These are phyloP conservation scores for Pelusios castaneus DNA, from an alignment of 2,113 vertebrate genomes.

Conservation along the genomic window DNA sequence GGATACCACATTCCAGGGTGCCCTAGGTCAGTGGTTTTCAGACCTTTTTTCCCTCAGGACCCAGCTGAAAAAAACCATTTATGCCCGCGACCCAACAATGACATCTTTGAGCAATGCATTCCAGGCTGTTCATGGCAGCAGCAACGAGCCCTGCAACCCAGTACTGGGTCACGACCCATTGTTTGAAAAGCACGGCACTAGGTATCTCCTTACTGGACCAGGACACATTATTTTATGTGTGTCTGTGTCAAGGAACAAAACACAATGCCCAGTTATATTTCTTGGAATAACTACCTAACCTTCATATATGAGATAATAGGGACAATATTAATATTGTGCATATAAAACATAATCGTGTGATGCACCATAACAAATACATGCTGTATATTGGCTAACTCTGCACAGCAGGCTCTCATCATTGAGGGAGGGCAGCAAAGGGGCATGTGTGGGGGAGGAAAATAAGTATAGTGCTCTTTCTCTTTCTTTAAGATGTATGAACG, in stretches of 20 bases:
- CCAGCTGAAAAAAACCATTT: too few relatives aligned
- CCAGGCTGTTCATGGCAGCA: too few relatives aligned
- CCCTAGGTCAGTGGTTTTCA: neutral
- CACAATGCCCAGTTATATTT: neutral
- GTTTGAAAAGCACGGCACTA: too few relatives aligned
- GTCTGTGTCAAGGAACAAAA: neutral
- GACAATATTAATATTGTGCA: neutral
- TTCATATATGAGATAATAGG: neutral
- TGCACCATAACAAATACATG: neutral
- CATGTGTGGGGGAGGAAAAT: neutral
- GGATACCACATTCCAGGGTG: neutral
- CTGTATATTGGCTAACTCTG: neutral
- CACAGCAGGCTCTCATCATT: neutral
- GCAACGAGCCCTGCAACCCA: too few relatives aligned
- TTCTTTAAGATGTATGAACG: neutral
- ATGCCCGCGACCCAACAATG: too few relatives aligned
- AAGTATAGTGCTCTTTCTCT: neutral
- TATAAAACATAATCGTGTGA: neutral
- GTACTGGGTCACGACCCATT: too few relatives aligned
- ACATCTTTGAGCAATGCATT: too few relatives aligned
- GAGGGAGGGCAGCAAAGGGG: neutral
- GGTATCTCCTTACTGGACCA: too few relatives aligned
- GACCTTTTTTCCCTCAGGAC: too few relatives aligned
- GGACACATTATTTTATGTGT: neutral
- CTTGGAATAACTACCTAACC: neutral